Evolutionary conservation across 92 coral and sea anemone species (phyloP), one percentile per base, ranked within the genome.

Genomic region (Blastomussa wellsi): DNA sequence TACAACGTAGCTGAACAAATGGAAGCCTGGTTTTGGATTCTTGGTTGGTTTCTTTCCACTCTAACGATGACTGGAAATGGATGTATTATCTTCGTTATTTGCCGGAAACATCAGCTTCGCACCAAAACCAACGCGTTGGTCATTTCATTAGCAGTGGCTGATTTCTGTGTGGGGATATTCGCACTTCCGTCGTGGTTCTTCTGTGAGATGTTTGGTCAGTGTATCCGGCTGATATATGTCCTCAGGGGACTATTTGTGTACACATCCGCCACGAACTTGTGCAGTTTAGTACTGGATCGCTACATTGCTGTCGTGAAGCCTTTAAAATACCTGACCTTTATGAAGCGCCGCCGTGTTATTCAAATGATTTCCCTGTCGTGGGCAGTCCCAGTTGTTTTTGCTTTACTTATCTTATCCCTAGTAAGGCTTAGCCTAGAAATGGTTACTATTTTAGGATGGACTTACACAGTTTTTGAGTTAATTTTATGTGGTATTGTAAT

Each of bases 81-180:
- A 29, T 70, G 36, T 36, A 6, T 70, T 10, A 36, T 70, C 14
- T 20, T 70, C 36, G 24, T 70, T 35, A 48, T 70, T 29, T 70
- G 20, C 20, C 36, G 26, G 0, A 70, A 13, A 35, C 75, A 48
- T 6, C 75, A 17, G 22, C 75, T 70, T 32, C 75, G 41, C 20
- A 70, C 75, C 47, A 70, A 70, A 36, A 70, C 75, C n/a, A 70
- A 70, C n/a, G 75, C 75, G n/a, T 70, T 70, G 24, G 44, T 70
- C 44, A n/a, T 70, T 16, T 70, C 75, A 16, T 39, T 70, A 6
- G 49, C 75, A 70, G 29, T 70, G 44, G 75, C 75, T 19, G 75
- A 70, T 36, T 70, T 70, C 42, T 36, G 5, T 36, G 49, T 70
- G 0, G 75, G 75, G 75, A 19, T 70, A 24, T 36, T n/a, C 26